Conservation (phyloP, 2,888 invertebrate species). For the Polydesmus complanatus region DNA sequence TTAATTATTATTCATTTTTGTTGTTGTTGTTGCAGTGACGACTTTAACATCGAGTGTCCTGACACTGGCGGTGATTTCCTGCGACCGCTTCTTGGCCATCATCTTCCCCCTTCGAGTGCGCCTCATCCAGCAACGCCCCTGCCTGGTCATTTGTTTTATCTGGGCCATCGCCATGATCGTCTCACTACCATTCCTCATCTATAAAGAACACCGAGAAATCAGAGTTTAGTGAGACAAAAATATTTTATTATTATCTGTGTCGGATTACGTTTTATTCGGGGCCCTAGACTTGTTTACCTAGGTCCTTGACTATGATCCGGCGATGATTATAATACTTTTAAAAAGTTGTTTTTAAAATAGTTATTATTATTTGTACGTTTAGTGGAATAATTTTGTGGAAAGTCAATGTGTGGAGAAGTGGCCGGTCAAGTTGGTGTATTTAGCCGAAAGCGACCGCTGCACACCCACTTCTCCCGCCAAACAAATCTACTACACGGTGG, state of each 20-base stretch:
- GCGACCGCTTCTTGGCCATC: slow-evolving; percentile 37
- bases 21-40: slow-evolving; percentile 28
- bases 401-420: slow-evolving; percentile 31
- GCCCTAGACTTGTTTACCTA: too few relatives aligned
- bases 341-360: too few relatives aligned
- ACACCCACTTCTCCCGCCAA: slow-evolving; percentile 22
- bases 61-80: slow-evolving; percentile 35
- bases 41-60: slow-evolving; percentile 35
- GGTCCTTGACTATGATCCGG: too few relatives aligned
- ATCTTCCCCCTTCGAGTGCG: slow-evolving; percentile 36
- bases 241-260: too few relatives aligned
- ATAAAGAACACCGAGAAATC: slow-evolving; percentile 25
- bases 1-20: background rate
- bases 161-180: slow-evolving; percentile 32
- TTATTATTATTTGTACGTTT: slow-evolving; percentile 16
- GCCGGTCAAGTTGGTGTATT: slow-evolving; percentile 21
- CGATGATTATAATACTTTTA: too few relatives aligned
- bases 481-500: slow-evolving; percentile 25
- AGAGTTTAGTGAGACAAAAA: slow-evolving; percentile 23
- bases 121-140: slow-evolving; percentile 33
- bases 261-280: too few relatives aligned
- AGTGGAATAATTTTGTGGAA: slow-evolving; percentile 32
- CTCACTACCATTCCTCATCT: slow-evolving; percentile 32
- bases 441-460: slow-evolving; percentile 16
- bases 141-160: slow-evolving; percentile 31